Evolutionary conservation across 2,113 vertebrate species (phyloP), one percentile per base, ranked within the genome.

Genomic region (Cacatua alba): DNA sequence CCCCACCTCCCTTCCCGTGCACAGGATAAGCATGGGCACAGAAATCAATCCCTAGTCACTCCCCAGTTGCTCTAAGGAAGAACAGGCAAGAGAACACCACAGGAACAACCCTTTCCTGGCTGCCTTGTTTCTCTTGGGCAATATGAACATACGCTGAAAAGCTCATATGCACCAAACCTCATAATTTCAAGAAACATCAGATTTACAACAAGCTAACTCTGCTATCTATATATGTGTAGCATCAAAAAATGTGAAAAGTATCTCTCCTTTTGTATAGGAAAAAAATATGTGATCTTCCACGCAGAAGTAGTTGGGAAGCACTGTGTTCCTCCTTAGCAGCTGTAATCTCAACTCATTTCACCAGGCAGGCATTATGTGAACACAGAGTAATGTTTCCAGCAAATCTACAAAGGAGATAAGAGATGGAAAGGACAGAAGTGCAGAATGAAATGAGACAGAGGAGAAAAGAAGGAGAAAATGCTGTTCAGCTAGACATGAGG

Each of bases 171-270:
- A 31, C 29, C 55, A 55, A 85, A 12, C 13, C 15, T 82, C 39
- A 39, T 35, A 17, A 82, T 92, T 79, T 91, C 44, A 69, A 71
- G 75, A 80, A 39, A 44, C 14, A 39, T 11, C 24, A 53, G 35
- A 55, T 91, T 76, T 68, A 85, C 48, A 82, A n/a, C 9, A 64
- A 84, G 17, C 8, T 11, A 77, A 6, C 15, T 62, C 43, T 85
- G 26, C 7, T 80, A 10, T 53, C n/a, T 48, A 1, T 62, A 7
- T 21, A 41, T 0, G 0, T 17, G 59, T 14, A 49, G 14, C 1
- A 0, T 49, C 79, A 63, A 13, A 69, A 70, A 85, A 67, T 0
- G 0, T 59, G 24, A 70, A 62, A 80, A 83, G 10, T 10, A 64
- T 75, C 21, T 77, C 18, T 65, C 35, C n/a, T 28, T 76, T 65